Evolutionary conservation across 2,888 invertebrate species (phyloP), one percentile per base, ranked within the genome.

Genomic region (Heliconius cydno): DNA sequence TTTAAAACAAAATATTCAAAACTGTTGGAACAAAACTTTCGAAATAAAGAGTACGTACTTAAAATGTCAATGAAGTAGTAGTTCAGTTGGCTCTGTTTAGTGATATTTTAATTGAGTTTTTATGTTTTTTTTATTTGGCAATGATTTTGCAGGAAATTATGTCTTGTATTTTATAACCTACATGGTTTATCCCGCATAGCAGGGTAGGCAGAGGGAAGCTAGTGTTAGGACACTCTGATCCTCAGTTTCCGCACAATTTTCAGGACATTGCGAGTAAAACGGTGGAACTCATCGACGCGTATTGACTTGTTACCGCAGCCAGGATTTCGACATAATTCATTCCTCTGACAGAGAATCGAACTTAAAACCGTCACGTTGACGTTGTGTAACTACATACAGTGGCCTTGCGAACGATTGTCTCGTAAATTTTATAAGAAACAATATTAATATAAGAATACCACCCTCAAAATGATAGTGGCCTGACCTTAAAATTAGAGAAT

Each of bases 61-160:
- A 41, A 75, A 75, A 75, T 75, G 65, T 75, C 75, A 75, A 65
- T 34, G 19, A 46, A 65, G 12, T 65, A 74, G n/a, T 63, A 28
- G 38, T 41, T 41, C 74, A 46, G 19, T n/a, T 60, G 60, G n/a
- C 60, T 60, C 65, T 75, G 25, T 25, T 63, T 28, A 63, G 75
- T 65, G 38, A 75, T 41, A 75, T 75, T 75, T 75, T 65, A 38
- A 30, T 52, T 72, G n/a, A 28, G 63, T 65, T 65, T 65, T 65
- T 65, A 1, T 63, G 22, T 41, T 41, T 38, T 25, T 25, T 34
- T 74, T 38, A 13, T 65, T 74, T 60, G 65, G 13, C 60, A 65
- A 13, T 34, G 41, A 75, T 65, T 65, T 22, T 22, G 10, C n/a
- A 19, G 0, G 25, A 70, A 70, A 70, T 70, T 38, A 13, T 6